Evolutionary conservation across 2,113 vertebrate species (phyloP).

Genomic region (Sterna hirundo): DNA sequence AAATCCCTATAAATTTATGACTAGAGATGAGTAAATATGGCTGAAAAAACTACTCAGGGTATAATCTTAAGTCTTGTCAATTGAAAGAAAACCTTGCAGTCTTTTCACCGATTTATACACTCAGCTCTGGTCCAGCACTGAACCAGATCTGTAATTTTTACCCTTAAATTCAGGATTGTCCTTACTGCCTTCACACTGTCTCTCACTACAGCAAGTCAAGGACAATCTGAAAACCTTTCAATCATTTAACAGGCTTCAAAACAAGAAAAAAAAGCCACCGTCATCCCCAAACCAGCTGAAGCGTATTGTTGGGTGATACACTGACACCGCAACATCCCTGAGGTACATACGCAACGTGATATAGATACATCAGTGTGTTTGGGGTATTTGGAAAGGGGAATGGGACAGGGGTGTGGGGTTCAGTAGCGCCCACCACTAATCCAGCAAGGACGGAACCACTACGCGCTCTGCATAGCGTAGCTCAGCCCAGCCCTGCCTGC

Average conservation of each 20-base stretch:
- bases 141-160: not conserved
- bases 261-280: not conserved
- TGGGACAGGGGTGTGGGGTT: not conserved
- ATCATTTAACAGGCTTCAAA: not conserved
- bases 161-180: not conserved
- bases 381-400: not conserved
- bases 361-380: accelerated
- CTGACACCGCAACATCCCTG: not conserved
- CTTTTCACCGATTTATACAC: not conserved
- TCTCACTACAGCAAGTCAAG: not conserved
- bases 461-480: accelerated
- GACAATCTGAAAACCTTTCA: not conserved
- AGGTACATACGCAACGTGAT: accelerated
- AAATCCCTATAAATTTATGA: not conserved
- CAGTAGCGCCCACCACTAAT: not conserved
- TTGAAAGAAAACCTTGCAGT: not conserved
- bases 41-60: not conserved
- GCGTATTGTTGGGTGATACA: not conserved
- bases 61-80: not conserved
- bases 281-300: not conserved
- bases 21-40: not conserved
- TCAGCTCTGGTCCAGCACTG: not conserved
- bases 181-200: not conserved
- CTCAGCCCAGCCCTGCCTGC: not conserved
- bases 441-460: not conserved